These are phyloP conservation scores for Dromas ardeola DNA, from an alignment of 2,113 vertebrate genomes.

Conservation along the genomic window DNA sequence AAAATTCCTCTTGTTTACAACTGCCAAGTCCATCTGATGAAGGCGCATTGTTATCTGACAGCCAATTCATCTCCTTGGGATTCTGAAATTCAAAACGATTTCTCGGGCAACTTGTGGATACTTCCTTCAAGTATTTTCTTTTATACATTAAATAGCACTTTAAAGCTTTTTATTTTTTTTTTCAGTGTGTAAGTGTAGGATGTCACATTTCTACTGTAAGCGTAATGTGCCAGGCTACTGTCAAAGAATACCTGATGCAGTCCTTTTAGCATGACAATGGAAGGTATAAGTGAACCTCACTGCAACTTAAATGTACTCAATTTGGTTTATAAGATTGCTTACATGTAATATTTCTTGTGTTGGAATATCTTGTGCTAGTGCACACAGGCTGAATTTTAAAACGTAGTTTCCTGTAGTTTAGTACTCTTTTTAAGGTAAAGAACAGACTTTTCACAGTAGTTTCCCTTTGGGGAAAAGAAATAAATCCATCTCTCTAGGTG, in stretches of 20 bases:
- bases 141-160: slow-evolving; percentile 7
- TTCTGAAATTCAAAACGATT: slow-evolving; percentile 79
- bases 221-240: not conserved
- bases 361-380: not conserved
- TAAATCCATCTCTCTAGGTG: not conserved
- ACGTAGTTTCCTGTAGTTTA: not conserved
- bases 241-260: not conserved
- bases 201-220: not conserved
- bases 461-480: not conserved
- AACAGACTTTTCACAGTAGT: not conserved
- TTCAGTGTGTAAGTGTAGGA: not conserved
- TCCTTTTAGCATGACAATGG: not conserved
- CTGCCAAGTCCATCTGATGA: slow-evolving; percentile 83
- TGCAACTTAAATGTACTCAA: not conserved
- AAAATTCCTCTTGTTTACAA: slow-evolving; percentile 83
- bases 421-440: not conserved
- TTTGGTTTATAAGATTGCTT: not conserved
- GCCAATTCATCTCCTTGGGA: slow-evolving; percentile 82
- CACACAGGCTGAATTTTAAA: not conserved
- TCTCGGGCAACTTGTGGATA: slow-evolving; percentile 76
- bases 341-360: not conserved
- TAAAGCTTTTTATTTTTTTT: not conserved
- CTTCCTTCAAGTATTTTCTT: slow-evolving; percentile 71
- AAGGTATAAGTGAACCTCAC: not conserved
- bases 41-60: slow-evolving; percentile 82